A percentile compares a stretch with the other conserved stretches of the same genome.
Conservation (phyloP, 2,797 vertebrate species). For the Platalea minor region DNA sequence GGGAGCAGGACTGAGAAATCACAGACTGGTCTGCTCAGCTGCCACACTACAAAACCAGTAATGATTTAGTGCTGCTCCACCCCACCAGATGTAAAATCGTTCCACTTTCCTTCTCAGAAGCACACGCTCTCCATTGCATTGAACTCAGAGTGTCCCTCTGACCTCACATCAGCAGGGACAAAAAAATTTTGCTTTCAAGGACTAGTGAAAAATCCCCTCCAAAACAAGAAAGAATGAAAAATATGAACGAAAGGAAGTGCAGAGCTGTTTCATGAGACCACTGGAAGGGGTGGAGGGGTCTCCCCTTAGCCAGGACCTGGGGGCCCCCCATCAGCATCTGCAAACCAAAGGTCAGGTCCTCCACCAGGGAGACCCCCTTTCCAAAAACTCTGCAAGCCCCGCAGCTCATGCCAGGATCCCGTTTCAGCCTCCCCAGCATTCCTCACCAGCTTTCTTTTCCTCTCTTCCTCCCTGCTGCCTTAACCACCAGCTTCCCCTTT, state of each 20-base stretch:
- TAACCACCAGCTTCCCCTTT: conserved; percentile 28
- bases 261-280: not conserved
- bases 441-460: not conserved
- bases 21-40: not conserved
- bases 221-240: not conserved
- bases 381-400: not conserved
- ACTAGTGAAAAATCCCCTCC: not conserved
- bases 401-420: not conserved
- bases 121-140: not conserved
- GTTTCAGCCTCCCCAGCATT: not conserved
- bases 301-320: not conserved
- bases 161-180: not conserved
- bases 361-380: not conserved
- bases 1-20: not conserved
- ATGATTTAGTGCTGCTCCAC: not conserved
- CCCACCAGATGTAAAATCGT: not conserved
- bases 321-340: not conserved
- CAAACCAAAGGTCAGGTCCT: not conserved
- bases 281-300: not conserved
- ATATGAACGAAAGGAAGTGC: not conserved
- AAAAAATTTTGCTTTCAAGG: not conserved
- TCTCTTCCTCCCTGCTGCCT: conserved; percentile 1
- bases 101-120: not conserved
- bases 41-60: not conserved
- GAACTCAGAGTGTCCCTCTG: not conserved